Percentiles rank a stretch among this genome's conserved stretches.
These are phyloP conservation scores for Ictidomys tridecemlineatus DNA, from an alignment of 2,113 vertebrate genomes.

Conservation along the genomic window DNA sequence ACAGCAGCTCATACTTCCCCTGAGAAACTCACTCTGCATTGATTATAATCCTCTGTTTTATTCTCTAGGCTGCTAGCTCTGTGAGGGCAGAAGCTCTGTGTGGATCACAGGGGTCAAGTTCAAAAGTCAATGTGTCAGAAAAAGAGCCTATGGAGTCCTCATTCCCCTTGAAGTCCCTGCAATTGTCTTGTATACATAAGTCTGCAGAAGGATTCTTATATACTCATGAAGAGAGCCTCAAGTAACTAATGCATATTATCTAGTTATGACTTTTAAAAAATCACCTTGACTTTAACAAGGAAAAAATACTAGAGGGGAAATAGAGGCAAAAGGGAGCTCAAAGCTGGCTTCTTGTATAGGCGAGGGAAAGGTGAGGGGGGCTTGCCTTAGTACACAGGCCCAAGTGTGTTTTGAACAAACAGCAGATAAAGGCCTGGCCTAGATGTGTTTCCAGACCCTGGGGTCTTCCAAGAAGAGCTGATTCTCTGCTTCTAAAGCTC, in stretches of 20 bases:
- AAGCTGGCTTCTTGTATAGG: background rate
- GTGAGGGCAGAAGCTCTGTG: background rate
- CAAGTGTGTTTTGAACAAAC: background rate
- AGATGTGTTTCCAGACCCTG: background rate
- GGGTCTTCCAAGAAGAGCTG: slow-evolving; percentile 21
- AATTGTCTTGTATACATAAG: background rate
- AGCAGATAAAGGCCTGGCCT: background rate
- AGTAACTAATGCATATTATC: background rate
- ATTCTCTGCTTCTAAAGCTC: background rate
- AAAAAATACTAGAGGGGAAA: background rate
- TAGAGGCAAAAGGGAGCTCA: background rate
- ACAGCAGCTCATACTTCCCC: background rate
- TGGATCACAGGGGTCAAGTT: background rate
- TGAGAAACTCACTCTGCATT: background rate
- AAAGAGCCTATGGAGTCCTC: background rate
- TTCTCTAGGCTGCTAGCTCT: background rate
- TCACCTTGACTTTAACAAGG: background rate
- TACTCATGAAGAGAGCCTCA: background rate
- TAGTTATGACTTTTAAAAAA: slow-evolving; percentile 3
- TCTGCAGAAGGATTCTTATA: background rate
- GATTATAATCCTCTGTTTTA: background rate
- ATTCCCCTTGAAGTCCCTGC: background rate
- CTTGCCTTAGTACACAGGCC: background rate
- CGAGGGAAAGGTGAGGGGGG: background rate
- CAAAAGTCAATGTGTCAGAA: background rate